These are phyloP conservation scores for Chrysotoxum bicinctum DNA, from an alignment of 2,888 invertebrate genomes.

Conservation along the genomic window DNA sequence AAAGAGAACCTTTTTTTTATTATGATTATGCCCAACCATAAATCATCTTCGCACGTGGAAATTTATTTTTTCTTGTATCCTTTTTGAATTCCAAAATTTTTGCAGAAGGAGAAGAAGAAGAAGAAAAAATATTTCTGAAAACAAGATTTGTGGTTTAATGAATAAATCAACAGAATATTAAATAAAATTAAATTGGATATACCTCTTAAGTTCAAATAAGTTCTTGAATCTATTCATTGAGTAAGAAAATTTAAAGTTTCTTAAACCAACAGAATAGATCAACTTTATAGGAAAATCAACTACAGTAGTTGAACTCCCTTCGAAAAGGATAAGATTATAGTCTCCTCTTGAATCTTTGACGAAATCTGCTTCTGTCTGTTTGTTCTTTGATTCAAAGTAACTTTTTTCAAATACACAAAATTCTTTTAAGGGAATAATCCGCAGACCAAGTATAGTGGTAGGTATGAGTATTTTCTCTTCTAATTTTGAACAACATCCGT, in stretches of 20 bases:
- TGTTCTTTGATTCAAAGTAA: not conserved
- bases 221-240: not conserved
- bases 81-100: not conserved
- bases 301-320: not conserved
- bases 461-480: not conserved
- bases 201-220: not conserved
- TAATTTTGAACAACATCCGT: not conserved
- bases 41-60: slow-evolving; percentile 9
- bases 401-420: not conserved
- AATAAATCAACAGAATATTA: not conserved
- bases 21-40: not conserved
- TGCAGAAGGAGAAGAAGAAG: not conserved
- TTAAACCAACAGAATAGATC: not conserved
- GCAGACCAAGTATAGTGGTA: not conserved
- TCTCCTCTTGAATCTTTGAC: not conserved
- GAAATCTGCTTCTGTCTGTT: not conserved
- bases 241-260: not conserved
- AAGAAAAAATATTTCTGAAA: not conserved
- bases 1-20: not conserved
- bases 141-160: not conserved
- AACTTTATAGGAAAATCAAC: not conserved
- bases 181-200: not conserved
- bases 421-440: not conserved
- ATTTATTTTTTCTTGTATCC: not conserved
- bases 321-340: not conserved